A percentile compares a stretch with the other conserved stretches of the same genome.
Conservation (phyloP, 2,888 invertebrate species). For the Phaedon cochleariae region DNA sequence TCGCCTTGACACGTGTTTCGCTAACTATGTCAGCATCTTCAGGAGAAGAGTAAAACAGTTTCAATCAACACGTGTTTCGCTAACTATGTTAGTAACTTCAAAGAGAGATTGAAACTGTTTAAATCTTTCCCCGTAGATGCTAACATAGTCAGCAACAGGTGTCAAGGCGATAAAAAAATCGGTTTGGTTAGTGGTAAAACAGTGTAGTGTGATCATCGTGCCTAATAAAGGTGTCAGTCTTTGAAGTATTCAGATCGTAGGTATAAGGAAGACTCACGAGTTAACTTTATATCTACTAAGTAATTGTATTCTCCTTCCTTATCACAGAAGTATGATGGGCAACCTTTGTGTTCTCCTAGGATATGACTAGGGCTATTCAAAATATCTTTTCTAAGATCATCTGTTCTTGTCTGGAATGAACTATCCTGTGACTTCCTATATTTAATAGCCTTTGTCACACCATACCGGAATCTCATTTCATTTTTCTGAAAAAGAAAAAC, state of each 20-base stretch:
- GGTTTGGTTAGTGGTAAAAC: no score
- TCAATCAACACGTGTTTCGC: no score
- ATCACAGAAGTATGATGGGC: conserved; percentile 6
- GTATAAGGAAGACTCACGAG: conserved; percentile 16
- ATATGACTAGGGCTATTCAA: conserved; percentile 5
- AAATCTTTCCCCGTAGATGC: no score
- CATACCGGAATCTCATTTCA: conserved; percentile 4
- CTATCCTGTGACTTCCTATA: conserved; percentile 5
- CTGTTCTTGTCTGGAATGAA: not conserved
- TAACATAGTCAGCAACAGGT: no score
- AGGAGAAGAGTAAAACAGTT: no score
- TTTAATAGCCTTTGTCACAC: conserved; percentile 11
- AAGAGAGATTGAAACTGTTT: no score
- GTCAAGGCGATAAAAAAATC: no score
- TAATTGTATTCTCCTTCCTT: conserved; percentile 3
- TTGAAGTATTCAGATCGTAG: not conserved
- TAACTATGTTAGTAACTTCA: no score
- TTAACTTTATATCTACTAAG: conserved; percentile 7
- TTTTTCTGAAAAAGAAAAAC: conserved; percentile 1
- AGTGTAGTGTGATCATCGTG: not conserved
- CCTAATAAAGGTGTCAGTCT: not conserved
- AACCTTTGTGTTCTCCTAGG: conserved; percentile 4
- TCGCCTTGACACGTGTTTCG: no score
- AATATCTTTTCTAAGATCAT: not conserved
- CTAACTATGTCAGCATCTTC: no score